These are phyloP conservation scores for Drosophila virilis DNA, from an alignment of 1,140 invertebrate genomes.

Conservation along the genomic window DNA sequence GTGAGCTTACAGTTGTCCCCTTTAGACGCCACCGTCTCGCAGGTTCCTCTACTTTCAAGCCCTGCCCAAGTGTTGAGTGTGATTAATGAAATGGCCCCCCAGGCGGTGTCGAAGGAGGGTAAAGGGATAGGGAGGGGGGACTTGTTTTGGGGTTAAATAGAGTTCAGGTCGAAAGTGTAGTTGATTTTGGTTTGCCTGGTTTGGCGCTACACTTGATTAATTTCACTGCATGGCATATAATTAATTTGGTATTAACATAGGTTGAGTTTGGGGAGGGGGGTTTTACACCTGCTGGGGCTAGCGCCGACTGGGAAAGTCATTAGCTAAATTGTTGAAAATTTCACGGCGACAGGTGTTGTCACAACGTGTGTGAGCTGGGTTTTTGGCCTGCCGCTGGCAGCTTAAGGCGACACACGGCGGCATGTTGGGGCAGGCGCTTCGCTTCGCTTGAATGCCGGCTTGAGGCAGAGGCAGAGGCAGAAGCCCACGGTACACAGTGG, in stretches of 20 bases:
- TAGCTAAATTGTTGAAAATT: constrained; percentile 77
- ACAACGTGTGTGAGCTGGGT: constrained; percentile 45
- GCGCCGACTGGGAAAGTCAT: constrained; percentile 53
- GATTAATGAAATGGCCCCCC: constrained; percentile 77
- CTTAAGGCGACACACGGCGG: constrained; percentile 35
- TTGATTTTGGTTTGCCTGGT: constrained; percentile 60
- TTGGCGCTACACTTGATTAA: constrained; percentile 70
- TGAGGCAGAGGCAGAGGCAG: constrained; percentile 21
- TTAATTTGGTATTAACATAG: constrained; percentile 74
- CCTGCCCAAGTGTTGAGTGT: constrained; percentile 71
- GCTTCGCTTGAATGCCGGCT: constrained; percentile 26
- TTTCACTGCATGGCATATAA: constrained; percentile 79
- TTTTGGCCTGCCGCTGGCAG: neutral
- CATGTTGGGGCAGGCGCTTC: constrained; percentile 34
- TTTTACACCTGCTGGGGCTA: too few species aligned
- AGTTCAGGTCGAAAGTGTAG: constrained; percentile 70
- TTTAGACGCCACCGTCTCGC: neutral
- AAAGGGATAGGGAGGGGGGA: constrained; percentile 1
- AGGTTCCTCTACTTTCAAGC: constrained; percentile 32
- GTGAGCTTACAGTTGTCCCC: constrained; percentile 25
- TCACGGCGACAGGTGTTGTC: constrained; percentile 74
- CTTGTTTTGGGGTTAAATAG: constrained; percentile 78
- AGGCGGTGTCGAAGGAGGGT: constrained; percentile 33
- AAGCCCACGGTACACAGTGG: constrained; percentile 42
- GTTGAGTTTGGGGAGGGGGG: neutral